Evolutionary conservation across 1,140 invertebrate species (phyloP).

Genomic region (Eubasilissa regina): DNA sequence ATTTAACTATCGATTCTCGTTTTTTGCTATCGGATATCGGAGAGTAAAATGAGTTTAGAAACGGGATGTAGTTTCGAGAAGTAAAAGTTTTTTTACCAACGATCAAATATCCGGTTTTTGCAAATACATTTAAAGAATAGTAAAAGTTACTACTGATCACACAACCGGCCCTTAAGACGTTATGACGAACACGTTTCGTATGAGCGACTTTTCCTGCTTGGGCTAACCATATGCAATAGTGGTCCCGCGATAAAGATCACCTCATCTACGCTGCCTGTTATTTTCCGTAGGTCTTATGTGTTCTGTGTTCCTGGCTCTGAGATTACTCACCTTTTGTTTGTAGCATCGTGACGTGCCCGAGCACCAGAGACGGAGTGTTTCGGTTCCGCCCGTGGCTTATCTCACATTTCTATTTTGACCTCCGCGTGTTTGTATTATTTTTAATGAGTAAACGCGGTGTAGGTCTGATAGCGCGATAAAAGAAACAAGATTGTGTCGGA

Average conservation of each 20-base stretch:
- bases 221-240: background rate
- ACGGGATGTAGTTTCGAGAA: no score
- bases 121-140: no score
- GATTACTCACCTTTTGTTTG: background rate
- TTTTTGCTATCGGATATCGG: no score
- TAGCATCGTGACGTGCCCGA: background rate
- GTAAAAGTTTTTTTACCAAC: no score
- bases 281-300: background rate
- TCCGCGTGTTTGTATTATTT: conserved; percentile 24
- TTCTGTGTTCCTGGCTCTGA: background rate
- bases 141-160: no score
- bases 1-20: no score
- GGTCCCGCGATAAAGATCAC: background rate
- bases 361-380: conserved; percentile 14
- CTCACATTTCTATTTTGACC: conserved; percentile 22
- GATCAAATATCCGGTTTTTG: no score
- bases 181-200: conserved; percentile 5
- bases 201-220: conserved; percentile 10
- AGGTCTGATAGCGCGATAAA: conserved; percentile 28
- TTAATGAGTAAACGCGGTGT: conserved; percentile 18
- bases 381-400: conserved; percentile 34
- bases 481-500: background rate
- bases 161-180: no score
- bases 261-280: background rate
- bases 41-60: no score